A percentile compares a stretch with the other conserved stretches of the same genome.
These are phyloP conservation scores for Promerops cafer DNA, from an alignment of 2,113 vertebrate genomes.

Conservation along the genomic window DNA sequence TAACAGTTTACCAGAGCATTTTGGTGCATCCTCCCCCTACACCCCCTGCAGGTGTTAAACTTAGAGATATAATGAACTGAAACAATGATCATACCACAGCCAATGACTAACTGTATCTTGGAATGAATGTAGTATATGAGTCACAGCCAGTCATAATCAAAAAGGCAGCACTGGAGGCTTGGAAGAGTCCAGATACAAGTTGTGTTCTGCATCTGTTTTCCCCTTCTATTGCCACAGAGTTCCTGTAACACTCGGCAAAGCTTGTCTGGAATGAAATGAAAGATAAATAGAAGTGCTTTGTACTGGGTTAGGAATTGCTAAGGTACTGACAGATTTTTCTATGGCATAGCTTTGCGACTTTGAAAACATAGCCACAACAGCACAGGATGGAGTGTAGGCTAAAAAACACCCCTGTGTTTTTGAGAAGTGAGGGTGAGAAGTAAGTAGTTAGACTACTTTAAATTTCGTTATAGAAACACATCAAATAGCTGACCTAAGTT, in stretches of 20 bases:
- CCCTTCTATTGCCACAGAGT: neutral
- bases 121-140: neutral
- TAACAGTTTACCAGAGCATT: neutral
- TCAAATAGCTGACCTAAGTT: neutral
- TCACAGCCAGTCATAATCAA: neutral
- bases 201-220: neutral
- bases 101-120: conserved; percentile 7
- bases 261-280: neutral
- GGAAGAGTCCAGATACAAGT: neutral
- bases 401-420: neutral
- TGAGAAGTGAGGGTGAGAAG: rapidly evolving
- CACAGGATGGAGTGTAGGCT: neutral
- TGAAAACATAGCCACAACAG: neutral
- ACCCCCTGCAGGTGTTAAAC: neutral
- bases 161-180: neutral
- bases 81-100: neutral
- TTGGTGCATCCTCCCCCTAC: neutral
- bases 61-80: neutral
- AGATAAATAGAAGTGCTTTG: neutral
- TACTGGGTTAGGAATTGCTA: neutral
- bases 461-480: neutral
- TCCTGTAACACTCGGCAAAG: neutral
- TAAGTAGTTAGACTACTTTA: neutral
- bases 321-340: neutral
- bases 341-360: neutral